Base-by-base conservation (phyloP, 2,797 vertebrate genomes). In the Phoebastria nigripes region DNA sequence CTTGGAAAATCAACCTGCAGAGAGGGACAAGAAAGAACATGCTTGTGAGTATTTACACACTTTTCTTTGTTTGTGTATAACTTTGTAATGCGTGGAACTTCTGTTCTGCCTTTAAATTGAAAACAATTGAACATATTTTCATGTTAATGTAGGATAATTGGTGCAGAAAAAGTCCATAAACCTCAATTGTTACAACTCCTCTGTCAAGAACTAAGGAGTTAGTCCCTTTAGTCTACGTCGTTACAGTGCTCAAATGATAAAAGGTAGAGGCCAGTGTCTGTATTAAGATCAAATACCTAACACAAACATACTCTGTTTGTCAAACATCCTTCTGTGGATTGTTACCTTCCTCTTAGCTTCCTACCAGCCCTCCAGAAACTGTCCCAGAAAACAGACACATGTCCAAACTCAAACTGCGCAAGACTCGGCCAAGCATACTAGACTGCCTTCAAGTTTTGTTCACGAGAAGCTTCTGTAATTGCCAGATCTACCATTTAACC, bases 1-100 rank as follows among this genome's bases (percentile, higher is more conserved):
- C 99, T 98, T 94, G 99, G 99, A 83, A 99, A 99, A 98, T 99
- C 99, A 98, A 99, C 99, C 99, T 99, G 97, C 47, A 95, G 94
- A 90, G 66, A 95, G 93, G 96, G 96, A 97, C 94, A 94, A 96
- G 96, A 97, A 90, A 97, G 96, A 97, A 97, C 88, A 97, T 0
- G 90, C 96, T 95, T 1, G 96, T 97, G 96, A 97, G 96, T 94
- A 97, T 91, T 84, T 5, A 78, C 56, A 90, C 67, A 59, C 78
- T 47, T 47, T 73, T 35, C 58, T 51, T 73, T 47, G 39, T 33
- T 49, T 54, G 94, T 61, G 91, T 33, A 31, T 2, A 82, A 51
- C 78, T 72, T 12, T 25, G 66, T 31, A 29, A 69, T 0, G 29
- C 6, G 71, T 42, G 87, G 82, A 66, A 87, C 4, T 5, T 21